A percentile compares a stretch with the other conserved stretches of the same genome.
Conservation (phyloP, 2,113 vertebrate genomes). For the Plecturocebus donacophilus region DNA sequence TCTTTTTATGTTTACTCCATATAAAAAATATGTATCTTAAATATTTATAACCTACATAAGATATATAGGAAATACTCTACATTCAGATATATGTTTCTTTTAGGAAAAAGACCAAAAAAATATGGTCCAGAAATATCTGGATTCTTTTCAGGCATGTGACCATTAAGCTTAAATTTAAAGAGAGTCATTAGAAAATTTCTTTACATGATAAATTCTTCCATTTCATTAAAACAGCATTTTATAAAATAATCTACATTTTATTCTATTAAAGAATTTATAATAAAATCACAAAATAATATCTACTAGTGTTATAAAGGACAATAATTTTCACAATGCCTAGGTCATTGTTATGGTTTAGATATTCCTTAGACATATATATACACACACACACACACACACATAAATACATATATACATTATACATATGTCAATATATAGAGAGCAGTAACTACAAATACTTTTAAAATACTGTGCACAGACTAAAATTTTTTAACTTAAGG, state of each 20-base stretch:
- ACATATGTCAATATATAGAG: neutral
- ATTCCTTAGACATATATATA: neutral
- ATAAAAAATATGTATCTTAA: neutral
- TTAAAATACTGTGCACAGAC: neutral
- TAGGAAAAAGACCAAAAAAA: neutral
- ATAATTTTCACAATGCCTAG: neutral
- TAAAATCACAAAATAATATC: neutral
- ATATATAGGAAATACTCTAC: neutral
- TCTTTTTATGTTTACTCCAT: neutral
- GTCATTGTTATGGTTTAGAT: neutral
- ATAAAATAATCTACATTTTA: neutral
- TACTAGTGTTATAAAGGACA: neutral
- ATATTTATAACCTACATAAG: neutral
- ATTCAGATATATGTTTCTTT: neutral
- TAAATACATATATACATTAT: too few relatives aligned
- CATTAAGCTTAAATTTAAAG: neutral
- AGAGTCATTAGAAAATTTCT: neutral
- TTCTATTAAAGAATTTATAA: neutral
- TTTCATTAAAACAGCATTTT: neutral
- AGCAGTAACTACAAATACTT: slow-evolving; percentile 46
- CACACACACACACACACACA: too few relatives aligned
- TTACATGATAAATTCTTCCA: slow-evolving; percentile 3
- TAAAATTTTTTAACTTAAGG: neutral
- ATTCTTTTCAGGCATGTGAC: neutral
- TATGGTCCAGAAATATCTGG: neutral